Evolutionary conservation across 2,113 vertebrate species (phyloP).

Genomic region (Lophura nycthemera): DNA sequence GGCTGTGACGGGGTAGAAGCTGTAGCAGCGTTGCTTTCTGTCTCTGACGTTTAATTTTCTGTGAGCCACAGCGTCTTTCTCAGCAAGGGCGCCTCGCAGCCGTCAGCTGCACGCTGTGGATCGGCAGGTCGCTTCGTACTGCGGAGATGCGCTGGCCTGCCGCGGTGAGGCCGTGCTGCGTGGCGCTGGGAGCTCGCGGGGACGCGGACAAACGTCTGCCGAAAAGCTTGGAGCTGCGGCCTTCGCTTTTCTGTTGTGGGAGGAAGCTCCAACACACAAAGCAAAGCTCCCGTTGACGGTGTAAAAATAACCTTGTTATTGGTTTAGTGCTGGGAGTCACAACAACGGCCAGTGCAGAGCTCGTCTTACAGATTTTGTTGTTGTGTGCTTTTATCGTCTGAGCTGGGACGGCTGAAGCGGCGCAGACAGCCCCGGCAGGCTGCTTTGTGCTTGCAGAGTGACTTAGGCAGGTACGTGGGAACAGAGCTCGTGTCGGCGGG

Average conservation of each 20-base stretch:
- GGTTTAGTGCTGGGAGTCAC: background rate
- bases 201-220: background rate
- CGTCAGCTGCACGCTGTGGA: background rate
- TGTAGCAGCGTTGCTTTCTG: background rate
- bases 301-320: background rate
- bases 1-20: no score
- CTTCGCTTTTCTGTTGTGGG: background rate
- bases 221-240: background rate
- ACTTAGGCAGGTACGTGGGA: background rate
- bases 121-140: background rate
- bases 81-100: background rate
- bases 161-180: slow-evolving; percentile 38
- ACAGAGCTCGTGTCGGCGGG: rapidly evolving
- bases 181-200: no score
- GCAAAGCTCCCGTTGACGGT: background rate
- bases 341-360: background rate
- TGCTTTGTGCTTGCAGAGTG: background rate
- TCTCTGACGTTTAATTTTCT: background rate
- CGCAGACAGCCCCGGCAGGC: background rate
- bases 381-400: background rate
- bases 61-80: background rate
- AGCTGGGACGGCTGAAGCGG: background rate
- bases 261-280: background rate
- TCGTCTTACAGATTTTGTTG: background rate
- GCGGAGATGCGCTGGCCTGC: slow-evolving; percentile 25